Conservation (phyloP, 2,113 vertebrate genomes). For the Sporophila hypoxantha region DNA sequence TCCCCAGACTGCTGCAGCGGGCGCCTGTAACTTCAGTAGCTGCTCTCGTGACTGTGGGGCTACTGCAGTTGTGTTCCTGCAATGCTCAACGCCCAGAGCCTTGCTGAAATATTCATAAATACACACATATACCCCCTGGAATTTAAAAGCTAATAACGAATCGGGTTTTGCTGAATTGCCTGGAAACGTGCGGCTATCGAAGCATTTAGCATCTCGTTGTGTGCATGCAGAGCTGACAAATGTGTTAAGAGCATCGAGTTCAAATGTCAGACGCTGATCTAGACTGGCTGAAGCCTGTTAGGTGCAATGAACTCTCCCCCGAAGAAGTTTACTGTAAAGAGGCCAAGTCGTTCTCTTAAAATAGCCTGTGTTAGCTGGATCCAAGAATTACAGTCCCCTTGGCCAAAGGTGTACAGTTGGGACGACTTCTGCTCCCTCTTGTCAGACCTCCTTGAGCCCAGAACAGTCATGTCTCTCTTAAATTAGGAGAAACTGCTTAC, state of each 20-base stretch:
- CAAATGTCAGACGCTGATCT: slow-evolving; percentile 8
- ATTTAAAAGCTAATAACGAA: neutral
- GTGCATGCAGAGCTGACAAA: neutral
- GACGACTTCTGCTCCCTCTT: slow-evolving; percentile 42
- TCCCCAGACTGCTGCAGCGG: neutral
- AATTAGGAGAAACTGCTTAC: slow-evolving; percentile 49
- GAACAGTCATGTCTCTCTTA: slow-evolving; percentile 40
- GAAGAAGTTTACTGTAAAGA: slow-evolving; percentile 49
- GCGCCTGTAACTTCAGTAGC: neutral
- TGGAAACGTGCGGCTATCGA: neutral
- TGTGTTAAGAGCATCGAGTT: neutral
- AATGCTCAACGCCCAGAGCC: neutral
- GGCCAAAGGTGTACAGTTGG: slow-evolving; percentile 57
- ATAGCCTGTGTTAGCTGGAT: slow-evolving; percentile 47
- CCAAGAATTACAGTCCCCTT: slow-evolving; percentile 61
- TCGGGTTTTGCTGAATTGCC: neutral
- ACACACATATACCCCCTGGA: neutral
- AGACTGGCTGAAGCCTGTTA: slow-evolving; percentile 10
- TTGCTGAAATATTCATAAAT: neutral
- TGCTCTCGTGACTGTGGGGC: neutral
- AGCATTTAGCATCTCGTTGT: neutral
- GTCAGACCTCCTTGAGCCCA: slow-evolving; percentile 50
- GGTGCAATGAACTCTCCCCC: slow-evolving; percentile 55
- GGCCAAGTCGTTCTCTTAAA: slow-evolving; percentile 51
- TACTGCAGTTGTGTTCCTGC: neutral